phyloP scores from a whole-genome alignment of 2,797 vertebrate genomes.

The Syncerus caffer region DNA sequence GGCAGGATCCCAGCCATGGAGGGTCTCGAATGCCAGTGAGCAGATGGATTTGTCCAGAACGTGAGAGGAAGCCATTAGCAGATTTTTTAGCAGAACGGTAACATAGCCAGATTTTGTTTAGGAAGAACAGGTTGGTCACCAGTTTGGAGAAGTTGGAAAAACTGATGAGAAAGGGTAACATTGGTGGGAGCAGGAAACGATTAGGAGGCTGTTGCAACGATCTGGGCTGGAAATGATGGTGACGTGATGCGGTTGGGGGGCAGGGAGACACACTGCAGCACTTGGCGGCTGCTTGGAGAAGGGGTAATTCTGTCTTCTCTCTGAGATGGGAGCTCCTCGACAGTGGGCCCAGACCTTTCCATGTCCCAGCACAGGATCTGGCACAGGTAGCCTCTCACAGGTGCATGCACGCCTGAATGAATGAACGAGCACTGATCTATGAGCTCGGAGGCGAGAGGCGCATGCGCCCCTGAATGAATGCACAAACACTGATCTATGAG shows the following conservation, averaged over 20 bases:
- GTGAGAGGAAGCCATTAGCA: background rate
- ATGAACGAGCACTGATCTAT: too few species aligned
- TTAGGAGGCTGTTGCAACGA: background rate
- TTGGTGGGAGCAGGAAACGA: too few species aligned
- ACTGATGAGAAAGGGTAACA: background rate
- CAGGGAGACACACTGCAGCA: background rate
- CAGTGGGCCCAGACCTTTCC: background rate
- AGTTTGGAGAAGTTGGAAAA: background rate
- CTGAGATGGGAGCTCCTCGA: background rate
- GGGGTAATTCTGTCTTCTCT: background rate
- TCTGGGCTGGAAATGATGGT: background rate
- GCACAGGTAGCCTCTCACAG: too few species aligned
- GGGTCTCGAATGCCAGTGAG: background rate
- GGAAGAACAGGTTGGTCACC: background rate
- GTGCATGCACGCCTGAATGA: fast-evolving
- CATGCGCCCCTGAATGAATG: too few species aligned
- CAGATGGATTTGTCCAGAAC: background rate
- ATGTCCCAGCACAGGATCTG: background rate
- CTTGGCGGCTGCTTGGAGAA: background rate
- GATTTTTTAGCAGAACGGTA: background rate
- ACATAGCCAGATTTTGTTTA: background rate
- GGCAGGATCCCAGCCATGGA: background rate
- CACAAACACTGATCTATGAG: fast-evolving
- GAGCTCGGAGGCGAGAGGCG: too few species aligned
- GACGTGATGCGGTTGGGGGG: too few species aligned